Base-by-base conservation (phyloP, 2,113 vertebrate species). In the Ailurus styani region DNA sequence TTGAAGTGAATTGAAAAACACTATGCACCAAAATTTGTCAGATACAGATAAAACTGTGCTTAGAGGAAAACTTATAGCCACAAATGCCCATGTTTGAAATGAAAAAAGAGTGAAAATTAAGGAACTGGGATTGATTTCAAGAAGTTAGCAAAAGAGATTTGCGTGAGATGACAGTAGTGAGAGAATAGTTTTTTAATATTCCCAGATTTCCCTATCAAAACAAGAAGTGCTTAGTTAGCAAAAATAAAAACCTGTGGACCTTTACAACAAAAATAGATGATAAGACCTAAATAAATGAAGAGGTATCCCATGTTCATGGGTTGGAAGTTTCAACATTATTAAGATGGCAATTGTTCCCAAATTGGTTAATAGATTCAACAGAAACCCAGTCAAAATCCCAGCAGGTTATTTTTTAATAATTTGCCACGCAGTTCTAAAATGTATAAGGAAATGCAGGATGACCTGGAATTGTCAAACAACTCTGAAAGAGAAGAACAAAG, bases 221-320 rank as follows among this genome's bases (percentile, higher is more conserved):
- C 7, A 87, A 64, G 7, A 78, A 87, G 60, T 47, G 12, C 57
- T 75, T 79, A 42, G 7, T 62, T 96, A 62, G n/a, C 45, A 95
- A 95, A 93, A 64, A 14, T 17, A 87, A 95, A 95, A 93, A 72
- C 18, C 34, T 73, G 45, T 6, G 18, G 40, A 88, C 23, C 54
- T 64, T 96, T n/a, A 86, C 6, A 81, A 78, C 42, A 87, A 70
- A 93, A 93, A 82, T 9, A 87, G 14, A 64, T 81, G 13, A 62
- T 82, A 90, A 90, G 20, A 87, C n/a, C 3, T 72, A 96, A 87
- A 94, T 84, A 95, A 89, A 93, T 88, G 20, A 52, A 82, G 34
- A 68, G 83, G 45, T 81, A 95, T 42, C 23, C 18, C 47, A 57
- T 29, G 55, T 64, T 90, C 47, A 54, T 77, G 14, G 6, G 73